Base-by-base conservation (phyloP, 2,888 invertebrate genomes). In the Mesoligia furuncula region DNA sequence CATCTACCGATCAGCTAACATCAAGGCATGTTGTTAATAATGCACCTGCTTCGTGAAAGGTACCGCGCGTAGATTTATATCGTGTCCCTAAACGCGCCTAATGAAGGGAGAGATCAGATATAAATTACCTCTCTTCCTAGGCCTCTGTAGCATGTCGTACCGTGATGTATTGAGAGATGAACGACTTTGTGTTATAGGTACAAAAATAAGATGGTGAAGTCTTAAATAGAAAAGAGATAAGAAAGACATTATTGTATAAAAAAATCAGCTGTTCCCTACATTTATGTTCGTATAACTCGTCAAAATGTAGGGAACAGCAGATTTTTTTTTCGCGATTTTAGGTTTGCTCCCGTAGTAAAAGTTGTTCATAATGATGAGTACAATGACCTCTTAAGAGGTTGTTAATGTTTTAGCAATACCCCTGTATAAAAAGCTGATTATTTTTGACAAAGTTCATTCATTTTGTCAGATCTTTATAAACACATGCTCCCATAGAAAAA, bases 71-170 rank as follows among this genome's bases (percentile, higher is more conserved):
- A 66, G 85, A 82, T 81, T 67, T 85, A 81, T 85, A 85, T 82
- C 85, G 6, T 20, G 61, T 67, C 42, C 48, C 70, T 67, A 81
- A 81, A 85, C 36, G 15, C 68, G 20, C 73, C n/a, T 85, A 85
- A 85, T 81, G 70, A 85, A 81, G 69, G 57, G 66, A 67, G 54
- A 70, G 51, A 70, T 85, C 61, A 70, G 66, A 70, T 48, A 75
- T 81, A 82, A 75, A 82, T 85, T 75, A 81, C 81, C 45, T 36
- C 4, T 20, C 68, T 85, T 57, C 85, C 69, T 81, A 81, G 57
- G 51, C 62, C 27, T n/a, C 36, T 70, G 51, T 75, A 20, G 36
- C 20, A 11, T 69, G 13, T 66, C 81, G 36, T 67, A 75, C 48
- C 57, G 61, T 75, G 75, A 81, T 66, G 61, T 62, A 85, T 68